Base-by-base conservation (phyloP, 1,140 invertebrate species). In the Macrotrachela quadricornifera region DNA sequence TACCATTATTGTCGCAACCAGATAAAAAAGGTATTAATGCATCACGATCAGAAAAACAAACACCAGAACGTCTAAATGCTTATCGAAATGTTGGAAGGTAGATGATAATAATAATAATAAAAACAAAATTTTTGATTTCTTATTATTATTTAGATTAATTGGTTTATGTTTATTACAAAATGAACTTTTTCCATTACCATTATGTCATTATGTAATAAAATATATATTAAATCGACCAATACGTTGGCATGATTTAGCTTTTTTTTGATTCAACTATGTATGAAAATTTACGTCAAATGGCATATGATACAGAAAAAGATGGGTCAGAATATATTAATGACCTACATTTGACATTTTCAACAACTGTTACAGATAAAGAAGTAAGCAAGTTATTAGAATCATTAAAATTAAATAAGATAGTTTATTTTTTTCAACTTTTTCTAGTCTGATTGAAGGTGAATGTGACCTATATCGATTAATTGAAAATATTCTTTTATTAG, bases 71-170 rank as follows among this genome's bases (percentile, higher is more conserved):
- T 56, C 72, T 96, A 37, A 96, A 94, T 71, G 92, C 90, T 56
- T 97, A 96, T 74, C 79, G 91, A 64, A 99, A 97, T 74, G 86
- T 96, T 56, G 92, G 92, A n/a, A n/a, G n/a, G n/a, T n/a, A n/a
- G n/a, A n/a, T n/a, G n/a, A n/a, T n/a, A n/a, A n/a, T n/a, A n/a
- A n/a, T n/a, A n/a, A n/a, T n/a, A n/a, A n/a, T n/a, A n/a, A n/a
- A n/a, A n/a, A n/a, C n/a, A n/a, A n/a, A n/a, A n/a, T n/a, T n/a
- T n/a, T n/a, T n/a, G n/a, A n/a, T n/a, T n/a, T n/a, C n/a, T n/a
- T n/a, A n/a, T n/a, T n/a, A n/a, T n/a, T n/a, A n/a, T n/a, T n/a
- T 63, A 85, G 85, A 70, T 77, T 99, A 49, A 82, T 99, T 59
- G 94, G 92, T 38, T 71, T 99, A 42, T 97, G 91, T 69, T 75